Percentiles rank a stretch among this genome's conserved stretches.
phyloP scores from a whole-genome alignment of 1,140 invertebrate species.

The Mercenaria mercenaria region DNA sequence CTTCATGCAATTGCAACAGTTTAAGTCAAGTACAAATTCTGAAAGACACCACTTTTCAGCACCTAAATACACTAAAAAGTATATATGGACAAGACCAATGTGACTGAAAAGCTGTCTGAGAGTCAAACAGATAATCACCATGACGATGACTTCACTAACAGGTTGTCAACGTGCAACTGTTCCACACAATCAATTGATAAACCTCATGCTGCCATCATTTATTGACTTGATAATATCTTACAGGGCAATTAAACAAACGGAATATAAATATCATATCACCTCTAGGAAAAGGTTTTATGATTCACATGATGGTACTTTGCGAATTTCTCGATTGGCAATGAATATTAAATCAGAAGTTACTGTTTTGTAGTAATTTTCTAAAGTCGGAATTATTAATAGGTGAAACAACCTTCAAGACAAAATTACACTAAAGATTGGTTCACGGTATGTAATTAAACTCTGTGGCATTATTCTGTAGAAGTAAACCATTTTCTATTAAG shows the following conservation, averaged over 20 bases:
- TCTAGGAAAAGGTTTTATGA: slow-evolving; percentile 27
- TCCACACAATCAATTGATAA: slow-evolving; percentile 60
- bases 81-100: not conserved
- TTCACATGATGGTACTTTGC: slow-evolving; percentile 2
- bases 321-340: slow-evolving; percentile 28
- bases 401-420: not conserved
- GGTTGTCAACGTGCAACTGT: slow-evolving; percentile 18
- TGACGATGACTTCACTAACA: slow-evolving; percentile 35
- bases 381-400: slow-evolving; percentile 37
- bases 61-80: not conserved
- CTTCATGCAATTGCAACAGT: no score
- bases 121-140: slow-evolving; percentile 27
- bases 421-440: not conserved
- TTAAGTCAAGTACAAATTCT: no score
- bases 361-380: slow-evolving; percentile 5
- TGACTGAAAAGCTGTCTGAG: not conserved
- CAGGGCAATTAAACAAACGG: slow-evolving; percentile 47
- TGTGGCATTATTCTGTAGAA: not conserved
- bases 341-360: slow-evolving; percentile 43
- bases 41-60: not conserved
- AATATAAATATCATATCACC: slow-evolving; percentile 51
- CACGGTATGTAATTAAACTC: not conserved
- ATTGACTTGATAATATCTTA: slow-evolving; percentile 51
- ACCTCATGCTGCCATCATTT: slow-evolving; percentile 22
- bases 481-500: not conserved